These are phyloP conservation scores for Dryadula phaetusa DNA, from an alignment of 2,888 invertebrate genomes.

Conservation along the genomic window DNA sequence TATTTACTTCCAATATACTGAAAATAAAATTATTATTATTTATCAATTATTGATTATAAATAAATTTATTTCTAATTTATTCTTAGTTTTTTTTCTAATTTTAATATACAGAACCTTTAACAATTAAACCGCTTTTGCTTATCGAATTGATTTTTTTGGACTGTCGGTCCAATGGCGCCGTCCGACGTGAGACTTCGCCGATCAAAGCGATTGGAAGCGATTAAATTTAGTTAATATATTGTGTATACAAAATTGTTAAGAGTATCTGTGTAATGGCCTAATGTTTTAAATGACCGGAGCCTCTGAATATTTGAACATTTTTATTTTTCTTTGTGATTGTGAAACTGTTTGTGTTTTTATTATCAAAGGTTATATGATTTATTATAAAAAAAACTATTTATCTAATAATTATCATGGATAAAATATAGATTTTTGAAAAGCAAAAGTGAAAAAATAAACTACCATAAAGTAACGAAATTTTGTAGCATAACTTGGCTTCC, in stretches of 20 bases:
- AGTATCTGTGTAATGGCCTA: constrained; percentile 24
- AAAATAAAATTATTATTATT: not conserved
- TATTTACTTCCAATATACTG: no score
- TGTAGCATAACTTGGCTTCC: not conserved
- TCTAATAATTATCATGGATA: no score
- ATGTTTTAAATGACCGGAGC: constrained; percentile 8
- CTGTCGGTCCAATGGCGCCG: constrained; percentile 67
- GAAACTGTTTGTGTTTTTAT: constrained; percentile 4
- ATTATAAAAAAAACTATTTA: not conserved
- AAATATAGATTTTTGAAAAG: not conserved
- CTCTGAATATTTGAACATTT: constrained; percentile 1
- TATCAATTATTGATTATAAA: no score
- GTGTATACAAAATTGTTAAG: constrained; percentile 29
- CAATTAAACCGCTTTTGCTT: constrained; percentile 33
- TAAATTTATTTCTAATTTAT: no score
- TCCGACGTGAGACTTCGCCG: constrained; percentile 53
- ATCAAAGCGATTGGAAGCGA: constrained; percentile 74
- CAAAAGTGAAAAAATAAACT: no score
- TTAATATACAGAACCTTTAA: constrained; percentile 31
- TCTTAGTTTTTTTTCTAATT: not conserved
- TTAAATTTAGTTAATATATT: constrained; percentile 59
- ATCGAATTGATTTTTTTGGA: constrained; percentile 45
- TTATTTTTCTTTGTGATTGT: not conserved
- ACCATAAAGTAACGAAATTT: not conserved
- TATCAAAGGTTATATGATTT: not conserved